Conservation (phyloP, 2,113 vertebrate genomes). For the Eubucco bourcierii region DNA sequence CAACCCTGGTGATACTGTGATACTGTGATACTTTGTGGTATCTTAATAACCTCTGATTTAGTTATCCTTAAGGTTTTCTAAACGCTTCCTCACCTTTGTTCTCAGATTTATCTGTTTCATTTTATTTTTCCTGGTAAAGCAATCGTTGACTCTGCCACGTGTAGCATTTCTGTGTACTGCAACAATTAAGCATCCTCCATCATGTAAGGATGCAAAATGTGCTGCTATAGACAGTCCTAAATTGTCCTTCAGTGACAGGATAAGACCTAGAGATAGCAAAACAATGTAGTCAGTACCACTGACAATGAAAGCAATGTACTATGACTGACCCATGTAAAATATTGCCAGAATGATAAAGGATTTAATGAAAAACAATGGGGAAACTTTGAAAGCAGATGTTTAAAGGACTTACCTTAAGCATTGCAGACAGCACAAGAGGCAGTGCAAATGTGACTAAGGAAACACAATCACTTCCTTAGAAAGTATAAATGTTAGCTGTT, state of each 20-base stretch:
- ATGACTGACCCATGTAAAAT: accelerated
- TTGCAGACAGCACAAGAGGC: neutral
- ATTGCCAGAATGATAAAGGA: neutral
- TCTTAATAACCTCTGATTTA: neutral
- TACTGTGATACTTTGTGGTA: neutral
- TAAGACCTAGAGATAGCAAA: neutral
- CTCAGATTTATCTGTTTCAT: neutral
- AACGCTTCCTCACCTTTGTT: neutral
- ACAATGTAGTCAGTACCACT: neutral
- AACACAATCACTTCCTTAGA: neutral
- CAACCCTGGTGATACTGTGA: too few relatives aligned
- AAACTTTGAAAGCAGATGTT: neutral
- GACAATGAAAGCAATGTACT: neutral
- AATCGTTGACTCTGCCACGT: neutral
- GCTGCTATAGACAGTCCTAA: neutral
- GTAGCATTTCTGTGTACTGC: neutral
- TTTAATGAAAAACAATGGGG: neutral
- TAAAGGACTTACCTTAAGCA: neutral
- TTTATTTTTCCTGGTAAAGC: neutral
- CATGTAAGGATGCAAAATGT: neutral
- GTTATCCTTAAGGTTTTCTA: neutral
- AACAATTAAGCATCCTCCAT: neutral
- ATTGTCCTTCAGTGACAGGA: neutral
- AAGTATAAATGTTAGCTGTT: neutral
- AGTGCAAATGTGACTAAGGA: neutral